phyloP scores from a whole-genome alignment of 2,797 vertebrate genomes.

The Takifugu ocellatus region DNA sequence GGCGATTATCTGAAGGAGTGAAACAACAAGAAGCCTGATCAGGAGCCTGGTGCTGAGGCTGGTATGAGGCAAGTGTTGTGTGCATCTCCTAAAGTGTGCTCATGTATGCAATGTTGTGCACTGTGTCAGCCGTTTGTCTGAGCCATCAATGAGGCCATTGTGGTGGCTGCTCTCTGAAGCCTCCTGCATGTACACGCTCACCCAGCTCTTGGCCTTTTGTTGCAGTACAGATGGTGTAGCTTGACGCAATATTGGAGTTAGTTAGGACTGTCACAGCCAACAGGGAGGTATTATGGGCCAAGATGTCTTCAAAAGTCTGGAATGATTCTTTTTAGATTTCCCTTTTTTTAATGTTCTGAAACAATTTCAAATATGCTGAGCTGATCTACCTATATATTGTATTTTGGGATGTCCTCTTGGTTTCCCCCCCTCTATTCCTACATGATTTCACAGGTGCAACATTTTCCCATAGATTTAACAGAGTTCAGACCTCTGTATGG shows the following conservation, averaged over 20 bases:
- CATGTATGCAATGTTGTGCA: slow-evolving; percentile 35
- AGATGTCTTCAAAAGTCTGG: slow-evolving; percentile 4
- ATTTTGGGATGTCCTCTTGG: no score
- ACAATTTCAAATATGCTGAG: no score
- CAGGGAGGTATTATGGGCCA: slow-evolving; percentile 22
- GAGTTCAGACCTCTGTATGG: no score
- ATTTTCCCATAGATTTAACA: no score
- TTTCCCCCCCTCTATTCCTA: no score
- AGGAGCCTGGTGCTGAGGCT: slow-evolving; percentile 72
- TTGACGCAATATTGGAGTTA: slow-evolving; percentile 42
- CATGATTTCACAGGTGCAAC: no score
- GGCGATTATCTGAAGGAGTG: slow-evolving; percentile 36
- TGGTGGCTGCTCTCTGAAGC: slow-evolving; percentile 59
- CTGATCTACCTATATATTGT: no score
- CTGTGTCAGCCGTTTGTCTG: slow-evolving; percentile 62
- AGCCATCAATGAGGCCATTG: slow-evolving; percentile 64
- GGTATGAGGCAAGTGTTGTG: slow-evolving; percentile 79
- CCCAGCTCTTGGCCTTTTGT: slow-evolving; percentile 54
- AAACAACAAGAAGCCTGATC: slow-evolving; percentile 32
- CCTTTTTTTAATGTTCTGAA: not conserved
- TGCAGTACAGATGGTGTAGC: slow-evolving; percentile 48
- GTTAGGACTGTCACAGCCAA: slow-evolving; percentile 26
- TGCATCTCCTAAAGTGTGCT: slow-evolving; percentile 15
- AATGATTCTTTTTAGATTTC: not conserved
- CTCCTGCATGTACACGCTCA: slow-evolving; percentile 38